Base-by-base conservation (phyloP, 2,113 vertebrate species). In the Barbus barbus region DNA sequence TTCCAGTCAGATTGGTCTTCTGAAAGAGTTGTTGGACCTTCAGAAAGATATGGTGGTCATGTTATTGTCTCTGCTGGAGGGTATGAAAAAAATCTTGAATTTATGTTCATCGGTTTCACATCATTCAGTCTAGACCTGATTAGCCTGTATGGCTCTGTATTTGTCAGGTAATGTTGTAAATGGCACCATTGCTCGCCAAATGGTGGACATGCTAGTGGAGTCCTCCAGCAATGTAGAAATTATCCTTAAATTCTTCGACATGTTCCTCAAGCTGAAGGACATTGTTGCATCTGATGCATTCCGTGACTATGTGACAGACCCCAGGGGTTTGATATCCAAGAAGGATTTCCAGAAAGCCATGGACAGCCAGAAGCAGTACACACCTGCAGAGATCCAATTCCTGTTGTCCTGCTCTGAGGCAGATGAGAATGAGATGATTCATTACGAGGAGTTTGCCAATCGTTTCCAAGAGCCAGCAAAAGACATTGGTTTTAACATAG, bases 41-140 rank as follows among this genome's bases (percentile, higher is more conserved):
- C 97, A 98, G 93, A 98, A 98, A 91, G 97, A 98, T 93, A 98
- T 99, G 97, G 97, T 98, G 87, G 97, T 98, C 83, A 98, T 98
- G 97, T 83, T 98, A 89, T 95, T 99, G 61, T 99, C 97, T 0
- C 92, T 98, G 3, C 90, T 99, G 2, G 96, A 97, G 93, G 96
- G 96, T 67, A 85, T 56, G 9, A 82, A 26, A 7, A 61, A 71
- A 51, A 56, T 56, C 12, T 71, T 13, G 20, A 20, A 31, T 33
- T 67, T 67, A 51, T 31, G 8, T 28, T 46, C 38, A 51, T 75
- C 16, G 20, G 16, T 75, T 75, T 51, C 14, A 46, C 24, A 75
- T 48, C 14, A 51, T 72, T 38, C 38, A 26, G n/a, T 26, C n/a
- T 46, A 46, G 71, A 46, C 13, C n/a, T 44, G 38, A 51, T 20